These are phyloP conservation scores for Tenthredo notha DNA, from an alignment of 2,888 invertebrate genomes.

Conservation along the genomic window DNA sequence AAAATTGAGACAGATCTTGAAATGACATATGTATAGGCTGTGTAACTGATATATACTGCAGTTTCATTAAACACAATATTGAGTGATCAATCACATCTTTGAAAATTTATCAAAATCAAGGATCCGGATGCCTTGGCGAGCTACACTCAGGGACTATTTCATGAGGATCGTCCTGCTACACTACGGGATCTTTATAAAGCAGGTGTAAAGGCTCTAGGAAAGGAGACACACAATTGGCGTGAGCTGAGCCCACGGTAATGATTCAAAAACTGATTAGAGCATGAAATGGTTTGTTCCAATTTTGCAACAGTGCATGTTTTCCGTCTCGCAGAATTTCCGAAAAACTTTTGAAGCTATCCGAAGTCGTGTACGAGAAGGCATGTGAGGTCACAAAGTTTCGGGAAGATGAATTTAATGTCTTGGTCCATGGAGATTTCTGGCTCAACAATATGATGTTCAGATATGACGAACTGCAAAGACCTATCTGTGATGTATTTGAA, in stretches of 20 bases:
- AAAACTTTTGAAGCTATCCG: constrained; percentile 53
- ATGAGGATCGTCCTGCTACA: not conserved
- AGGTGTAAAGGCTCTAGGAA: constrained; percentile 1
- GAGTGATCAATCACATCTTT: not conserved
- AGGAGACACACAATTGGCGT: not conserved
- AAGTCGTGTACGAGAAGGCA: constrained; percentile 57
- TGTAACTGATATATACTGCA: not conserved
- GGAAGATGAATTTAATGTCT: constrained; percentile 69
- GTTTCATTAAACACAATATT: not conserved
- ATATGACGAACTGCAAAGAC: constrained; percentile 66
- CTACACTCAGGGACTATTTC: not conserved
- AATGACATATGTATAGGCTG: not conserved
- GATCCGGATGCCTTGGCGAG: not conserved
- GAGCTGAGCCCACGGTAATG: not conserved
- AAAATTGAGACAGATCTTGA: not conserved
- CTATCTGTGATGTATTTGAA: no score
- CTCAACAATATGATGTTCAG: constrained; percentile 75
- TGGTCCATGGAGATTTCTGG: constrained; percentile 75
- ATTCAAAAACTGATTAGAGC: not conserved
- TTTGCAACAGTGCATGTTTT: not conserved
- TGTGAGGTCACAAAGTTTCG: not conserved
- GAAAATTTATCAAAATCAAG: not conserved
- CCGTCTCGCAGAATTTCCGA: constrained; percentile 49
- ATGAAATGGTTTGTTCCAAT: not conserved
- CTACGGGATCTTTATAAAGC: not conserved